phyloP scores from a whole-genome alignment of 2,888 invertebrate species.

The Mystacides longicornis region DNA sequence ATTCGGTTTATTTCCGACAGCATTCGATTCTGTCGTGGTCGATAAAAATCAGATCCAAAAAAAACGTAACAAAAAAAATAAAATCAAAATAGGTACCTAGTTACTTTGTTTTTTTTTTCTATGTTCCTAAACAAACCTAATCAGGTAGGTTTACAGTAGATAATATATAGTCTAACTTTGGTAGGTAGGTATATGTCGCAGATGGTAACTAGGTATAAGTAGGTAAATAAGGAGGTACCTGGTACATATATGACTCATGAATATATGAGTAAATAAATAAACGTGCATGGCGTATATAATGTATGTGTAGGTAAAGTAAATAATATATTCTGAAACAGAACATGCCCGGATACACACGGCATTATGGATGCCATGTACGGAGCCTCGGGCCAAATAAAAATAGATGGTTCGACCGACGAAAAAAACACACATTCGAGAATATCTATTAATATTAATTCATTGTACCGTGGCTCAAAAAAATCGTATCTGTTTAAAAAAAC shows the following conservation, averaged over 20 bases:
- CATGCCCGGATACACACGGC: neutral
- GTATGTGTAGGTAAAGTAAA: neutral
- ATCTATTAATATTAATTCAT: constrained; percentile 16
- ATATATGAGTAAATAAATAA: neutral
- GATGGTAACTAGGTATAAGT: neutral
- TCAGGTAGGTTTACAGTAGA: too few relatives aligned
- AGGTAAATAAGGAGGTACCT: neutral
- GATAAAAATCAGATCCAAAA: too few relatives aligned
- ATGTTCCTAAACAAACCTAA: too few relatives aligned
- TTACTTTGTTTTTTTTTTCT: too few relatives aligned
- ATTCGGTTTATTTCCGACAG: too few relatives aligned
- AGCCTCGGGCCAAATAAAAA: neutral
- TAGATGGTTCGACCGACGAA: constrained; percentile 13
- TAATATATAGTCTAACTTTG: too few relatives aligned
- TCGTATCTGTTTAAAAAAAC: neutral
- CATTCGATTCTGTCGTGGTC: too few relatives aligned
- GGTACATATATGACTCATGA: neutral
- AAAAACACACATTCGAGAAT: constrained; percentile 17
- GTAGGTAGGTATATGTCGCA: too few relatives aligned
- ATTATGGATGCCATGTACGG: neutral
- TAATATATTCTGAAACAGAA: neutral
- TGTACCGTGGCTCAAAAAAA: neutral
- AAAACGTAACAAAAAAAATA: too few relatives aligned
- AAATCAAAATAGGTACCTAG: too few relatives aligned
- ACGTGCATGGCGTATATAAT: neutral